Percentiles rank a stretch among this genome's conserved stretches.
phyloP scores from a whole-genome alignment of 2,797 vertebrate genomes.

The Acanthurus tractus region DNA sequence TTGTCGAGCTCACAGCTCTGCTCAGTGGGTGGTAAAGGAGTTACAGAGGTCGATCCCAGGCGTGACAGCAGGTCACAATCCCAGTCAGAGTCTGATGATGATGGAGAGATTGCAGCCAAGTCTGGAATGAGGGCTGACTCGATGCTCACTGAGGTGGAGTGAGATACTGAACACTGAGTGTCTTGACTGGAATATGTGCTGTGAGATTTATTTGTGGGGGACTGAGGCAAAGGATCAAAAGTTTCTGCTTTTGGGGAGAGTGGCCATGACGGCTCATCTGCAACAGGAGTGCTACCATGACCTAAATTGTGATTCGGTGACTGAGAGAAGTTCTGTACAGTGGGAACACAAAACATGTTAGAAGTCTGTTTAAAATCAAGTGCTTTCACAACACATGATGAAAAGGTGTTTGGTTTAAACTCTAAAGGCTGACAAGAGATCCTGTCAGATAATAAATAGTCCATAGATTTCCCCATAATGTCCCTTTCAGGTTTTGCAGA shows the following conservation, averaged over 20 bases:
- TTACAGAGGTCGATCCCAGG: not conserved
- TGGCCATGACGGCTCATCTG: slow-evolving; percentile 9
- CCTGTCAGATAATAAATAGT: slow-evolving; percentile 19
- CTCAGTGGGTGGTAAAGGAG: not conserved
- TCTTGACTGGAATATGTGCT: slow-evolving; percentile 39
- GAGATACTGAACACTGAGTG: slow-evolving; percentile 57
- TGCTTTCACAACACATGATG: slow-evolving; percentile 17
- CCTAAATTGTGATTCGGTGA: slow-evolving; percentile 5
- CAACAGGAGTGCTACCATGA: not conserved
- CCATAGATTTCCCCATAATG: not conserved
- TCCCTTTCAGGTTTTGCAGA: slow-evolving; percentile 12
- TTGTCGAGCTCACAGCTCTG: slow-evolving; percentile 57
- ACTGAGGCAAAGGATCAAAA: not conserved
- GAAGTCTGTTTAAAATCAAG: slow-evolving; percentile 25
- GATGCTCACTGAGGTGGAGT: slow-evolving; percentile 71
- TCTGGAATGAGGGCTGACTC: slow-evolving; percentile 69
- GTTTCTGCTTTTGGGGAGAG: slow-evolving; percentile 34
- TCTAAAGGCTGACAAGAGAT: not conserved
- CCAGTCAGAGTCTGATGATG: slow-evolving; percentile 81
- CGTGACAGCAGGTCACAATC: slow-evolving; percentile 79
- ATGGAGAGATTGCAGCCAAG: slow-evolving; percentile 53
- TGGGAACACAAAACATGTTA: slow-evolving; percentile 28
- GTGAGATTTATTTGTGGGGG: slow-evolving; percentile 1
- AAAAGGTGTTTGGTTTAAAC: not conserved
- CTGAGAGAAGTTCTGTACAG: slow-evolving; percentile 17